Evolutionary conservation across 2,797 vertebrate genomes (phyloP), one percentile per base, ranked within the genome.

Genomic region (Melanotaenia pygmaea): DNA sequence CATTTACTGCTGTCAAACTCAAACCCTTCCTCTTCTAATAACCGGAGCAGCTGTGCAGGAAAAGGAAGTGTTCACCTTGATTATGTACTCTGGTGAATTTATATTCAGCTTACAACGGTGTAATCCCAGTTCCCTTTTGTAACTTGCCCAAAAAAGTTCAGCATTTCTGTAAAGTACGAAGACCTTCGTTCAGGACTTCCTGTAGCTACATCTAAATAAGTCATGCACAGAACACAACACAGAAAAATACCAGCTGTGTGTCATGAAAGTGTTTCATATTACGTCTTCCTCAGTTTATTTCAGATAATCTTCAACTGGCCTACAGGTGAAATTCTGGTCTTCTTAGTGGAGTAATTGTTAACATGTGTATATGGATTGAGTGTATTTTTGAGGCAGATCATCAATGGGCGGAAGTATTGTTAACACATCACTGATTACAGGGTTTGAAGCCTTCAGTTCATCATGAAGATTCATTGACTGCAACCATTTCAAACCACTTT

Each of bases 141-240:
- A 38, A 38, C n/a, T 10, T 11, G 14, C 2, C 22, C 20, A 20
- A 51, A 53, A 51, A 54, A 14, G 24, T 13, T 14, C 12, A 28
- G 13, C 53, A 26, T 4, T 5, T 3, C 40, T 43, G 16, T 10
- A 26, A 20, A 26, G 10, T 5, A 8, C 11, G 6, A 1, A 60
- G 20, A 65, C 50, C 59, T 3, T 45, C 28, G 54, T 14, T 14
- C 11, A n/a, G 9, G 6, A 72, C 74, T 79, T 86, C 72, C 80
- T 74, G 34, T 56, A 26, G 61, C 18, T n/a, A 8, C 40, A 72
- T 87, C 64, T 80, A 32, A 78, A 78, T 78, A 80, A 78, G 68
- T 26, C 40, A 43, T 43, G 4, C 18, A 20, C 43, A 43, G 43
- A 6, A 7, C 43, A 43, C 13, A 6, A 14, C n/a, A n/a, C 7